Base-by-base conservation (phyloP, 2,888 invertebrate genomes). In the Blastobasis lacticolella region DNA sequence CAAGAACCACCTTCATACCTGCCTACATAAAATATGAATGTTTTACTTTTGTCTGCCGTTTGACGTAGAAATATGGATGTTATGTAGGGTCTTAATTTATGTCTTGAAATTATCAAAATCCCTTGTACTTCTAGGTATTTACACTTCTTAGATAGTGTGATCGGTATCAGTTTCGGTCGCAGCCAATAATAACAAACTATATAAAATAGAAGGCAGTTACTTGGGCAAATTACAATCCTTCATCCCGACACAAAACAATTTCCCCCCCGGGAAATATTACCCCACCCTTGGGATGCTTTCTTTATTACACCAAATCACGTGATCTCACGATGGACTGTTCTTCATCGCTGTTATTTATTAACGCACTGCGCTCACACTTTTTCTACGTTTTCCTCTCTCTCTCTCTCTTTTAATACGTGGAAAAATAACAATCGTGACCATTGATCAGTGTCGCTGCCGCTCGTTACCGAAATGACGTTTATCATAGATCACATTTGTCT, bases 401-500 rank as follows among this genome's bases (percentile, higher is more conserved):
- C 71, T 70, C 75, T 67, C 71, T 69, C 23, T 23, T 23, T 23
- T 23, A 23, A 23, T 23, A n/a, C 42, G 42, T 62, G 70, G 78
- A 82, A 83, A 82, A 81, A 82, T 78, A 79, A 78, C 70, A 78
- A 75, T 75, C 77, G 69, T 67, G 71, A 66, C 60, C 72, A 80
- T 87, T 73, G 73, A 83, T 87, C 87, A 83, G 70, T 69, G 73
- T 69, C 76, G 64, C 65, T 59, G 68, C 66, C 69, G 71, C 86
- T 86, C 78, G 87, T 87, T 87, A 86, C 86, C 78, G 65, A 86
- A 87, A 85, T 84, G 86, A 82, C 81, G 83, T 81, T 83, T 81
- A 84, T 86, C 86, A 84, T 86, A 84, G 80, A 86, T 86, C 85
- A 85, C 86, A 80, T 79, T 84, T 78, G 81, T 84, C 82, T 81